Percentiles rank a stretch among this genome's conserved stretches.
These are phyloP conservation scores for Enteromius argenteus DNA, from an alignment of 2,797 vertebrate species.

Conservation along the genomic window DNA sequence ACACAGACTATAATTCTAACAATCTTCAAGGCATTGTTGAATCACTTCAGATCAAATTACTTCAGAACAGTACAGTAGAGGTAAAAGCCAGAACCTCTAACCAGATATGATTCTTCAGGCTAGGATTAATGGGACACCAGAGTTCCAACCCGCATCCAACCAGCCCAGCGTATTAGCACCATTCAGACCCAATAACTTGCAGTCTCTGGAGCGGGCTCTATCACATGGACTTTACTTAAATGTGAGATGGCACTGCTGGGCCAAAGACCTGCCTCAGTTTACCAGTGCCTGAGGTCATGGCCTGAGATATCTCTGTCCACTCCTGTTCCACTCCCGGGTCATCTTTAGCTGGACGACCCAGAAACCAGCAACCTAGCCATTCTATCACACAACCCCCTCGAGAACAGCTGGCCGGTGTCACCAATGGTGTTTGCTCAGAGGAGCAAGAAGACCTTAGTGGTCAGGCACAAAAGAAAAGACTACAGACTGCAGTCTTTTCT, in stretches of 20 bases:
- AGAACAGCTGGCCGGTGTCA: constrained; percentile 73
- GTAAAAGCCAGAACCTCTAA: constrained; percentile 71
- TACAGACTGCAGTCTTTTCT: too few species aligned
- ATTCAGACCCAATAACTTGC: constrained; percentile 74
- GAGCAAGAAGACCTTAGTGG: background rate
- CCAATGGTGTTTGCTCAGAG: constrained; percentile 10
- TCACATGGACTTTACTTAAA: constrained; percentile 75
- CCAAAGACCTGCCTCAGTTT: constrained; percentile 80
- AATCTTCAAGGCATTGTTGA: constrained; percentile 56
- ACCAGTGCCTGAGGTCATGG: constrained; percentile 71
- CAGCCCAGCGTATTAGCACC: constrained; percentile 78
- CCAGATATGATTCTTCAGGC: constrained; percentile 80
- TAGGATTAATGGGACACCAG: constrained; percentile 82
- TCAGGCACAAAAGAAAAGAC: background rate
- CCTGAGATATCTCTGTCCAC: constrained; percentile 64
- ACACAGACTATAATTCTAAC: constrained; percentile 50
- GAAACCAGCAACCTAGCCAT: constrained; percentile 72
- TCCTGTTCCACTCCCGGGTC: constrained; percentile 61
- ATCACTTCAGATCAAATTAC: constrained; percentile 72
- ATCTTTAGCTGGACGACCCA: constrained; percentile 72
- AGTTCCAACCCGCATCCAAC: constrained; percentile 77
- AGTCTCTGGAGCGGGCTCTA: constrained; percentile 63
- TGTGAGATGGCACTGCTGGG: constrained; percentile 75
- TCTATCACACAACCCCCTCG: constrained; percentile 65
- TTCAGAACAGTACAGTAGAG: constrained; percentile 65